Evolutionary conservation across 2,888 invertebrate species (phyloP).

Genomic region (Megalurothrips usitatus): DNA sequence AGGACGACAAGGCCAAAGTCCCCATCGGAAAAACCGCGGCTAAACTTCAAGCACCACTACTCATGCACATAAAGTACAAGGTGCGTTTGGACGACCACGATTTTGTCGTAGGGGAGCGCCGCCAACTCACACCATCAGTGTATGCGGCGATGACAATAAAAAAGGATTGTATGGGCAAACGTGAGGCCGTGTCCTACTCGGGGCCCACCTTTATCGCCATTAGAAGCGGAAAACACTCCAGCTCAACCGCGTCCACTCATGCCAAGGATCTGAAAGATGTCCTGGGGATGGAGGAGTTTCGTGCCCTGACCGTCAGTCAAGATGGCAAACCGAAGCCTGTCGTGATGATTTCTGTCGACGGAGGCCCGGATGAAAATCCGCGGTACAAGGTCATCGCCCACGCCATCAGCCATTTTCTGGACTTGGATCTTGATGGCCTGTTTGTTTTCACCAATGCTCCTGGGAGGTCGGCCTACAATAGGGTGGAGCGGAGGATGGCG

Average conservation of each 20-base stretch:
- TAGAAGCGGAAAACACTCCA: constrained; percentile 41
- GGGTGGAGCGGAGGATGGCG: constrained; percentile 44
- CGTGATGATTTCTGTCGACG: no score
- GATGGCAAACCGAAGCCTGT: no score
- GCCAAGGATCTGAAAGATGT: constrained; percentile 40
- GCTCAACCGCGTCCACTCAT: constrained; percentile 40
- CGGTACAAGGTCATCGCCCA: constrained; percentile 37
- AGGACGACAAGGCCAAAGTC: constrained; percentile 44
- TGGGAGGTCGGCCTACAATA: constrained; percentile 43
- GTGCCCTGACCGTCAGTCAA: constrained; percentile 42
- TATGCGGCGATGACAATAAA: constrained; percentile 41
- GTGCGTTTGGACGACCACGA: constrained; percentile 42
- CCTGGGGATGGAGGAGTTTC: no score
- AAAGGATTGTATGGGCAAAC: constrained; percentile 39
- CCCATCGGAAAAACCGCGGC: no score
- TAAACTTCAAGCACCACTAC: constrained; percentile 43
- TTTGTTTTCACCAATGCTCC: constrained; percentile 43
- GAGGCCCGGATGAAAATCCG: constrained; percentile 41
- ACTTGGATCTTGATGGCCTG: constrained; percentile 40
- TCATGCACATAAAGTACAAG: constrained; percentile 42
- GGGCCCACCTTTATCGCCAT: constrained; percentile 47
- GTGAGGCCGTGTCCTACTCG: constrained; percentile 43
- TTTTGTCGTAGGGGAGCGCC: constrained; percentile 41
- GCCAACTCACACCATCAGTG: constrained; percentile 43
- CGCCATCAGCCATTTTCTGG: constrained; percentile 39